These are phyloP conservation scores for Apus apus DNA, from an alignment of 2,113 vertebrate species.

Conservation along the genomic window DNA sequence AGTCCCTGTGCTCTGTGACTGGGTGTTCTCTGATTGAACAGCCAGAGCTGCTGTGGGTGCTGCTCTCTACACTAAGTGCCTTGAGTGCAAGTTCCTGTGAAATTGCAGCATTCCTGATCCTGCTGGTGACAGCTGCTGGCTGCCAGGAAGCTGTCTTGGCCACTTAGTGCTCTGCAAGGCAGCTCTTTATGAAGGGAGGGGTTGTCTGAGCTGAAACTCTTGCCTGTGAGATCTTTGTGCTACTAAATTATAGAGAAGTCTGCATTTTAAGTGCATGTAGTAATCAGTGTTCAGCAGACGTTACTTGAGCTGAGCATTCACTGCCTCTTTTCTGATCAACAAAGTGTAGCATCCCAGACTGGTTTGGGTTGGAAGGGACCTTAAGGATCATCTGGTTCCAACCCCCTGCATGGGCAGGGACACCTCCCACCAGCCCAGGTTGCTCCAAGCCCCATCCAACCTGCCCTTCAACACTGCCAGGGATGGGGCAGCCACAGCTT, in stretches of 20 bases:
- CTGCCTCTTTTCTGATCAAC: not conserved
- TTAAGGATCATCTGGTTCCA: no score
- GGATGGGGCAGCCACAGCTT: no score
- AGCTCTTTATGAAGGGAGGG: not conserved
- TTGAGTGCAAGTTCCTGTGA: constrained; percentile 5
- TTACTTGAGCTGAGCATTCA: not conserved
- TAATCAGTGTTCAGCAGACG: not conserved
- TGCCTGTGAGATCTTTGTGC: not conserved
- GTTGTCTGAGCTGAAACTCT: not conserved
- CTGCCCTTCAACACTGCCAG: no score
- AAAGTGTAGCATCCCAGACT: not conserved
- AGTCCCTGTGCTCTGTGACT: fast-evolving
- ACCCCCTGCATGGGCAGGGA: no score
- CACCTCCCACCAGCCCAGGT: no score
- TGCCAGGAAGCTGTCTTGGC: constrained; percentile 1
- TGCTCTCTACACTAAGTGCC: constrained; percentile 30
- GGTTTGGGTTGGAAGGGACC: not conserved
- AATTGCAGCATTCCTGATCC: constrained; percentile 1
- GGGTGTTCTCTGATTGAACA: not conserved
- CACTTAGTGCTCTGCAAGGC: not conserved
- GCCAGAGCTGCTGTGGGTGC: not conserved
- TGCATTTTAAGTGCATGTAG: fast-evolving
- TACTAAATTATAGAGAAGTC: not conserved
- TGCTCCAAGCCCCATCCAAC: no score
- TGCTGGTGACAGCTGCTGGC: not conserved